phyloP scores from a whole-genome alignment of 2,797 vertebrate genomes.

The Pteropus rufus region DNA sequence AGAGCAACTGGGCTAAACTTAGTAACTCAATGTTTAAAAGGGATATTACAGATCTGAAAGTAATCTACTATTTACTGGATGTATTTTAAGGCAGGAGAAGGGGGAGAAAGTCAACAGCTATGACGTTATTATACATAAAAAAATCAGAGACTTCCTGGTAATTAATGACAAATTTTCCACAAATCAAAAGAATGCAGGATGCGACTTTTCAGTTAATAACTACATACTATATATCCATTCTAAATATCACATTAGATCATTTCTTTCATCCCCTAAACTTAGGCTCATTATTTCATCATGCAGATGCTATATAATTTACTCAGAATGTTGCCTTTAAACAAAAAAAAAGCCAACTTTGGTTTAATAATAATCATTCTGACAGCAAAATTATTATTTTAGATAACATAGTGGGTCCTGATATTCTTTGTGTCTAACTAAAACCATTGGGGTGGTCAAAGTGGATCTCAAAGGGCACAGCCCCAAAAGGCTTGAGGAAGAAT shows the following conservation, averaged over 20 bases:
- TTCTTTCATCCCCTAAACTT: constrained; percentile 60
- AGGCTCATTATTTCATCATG: constrained; percentile 70
- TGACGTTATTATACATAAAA: constrained; percentile 66
- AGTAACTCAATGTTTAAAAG: constrained; percentile 65
- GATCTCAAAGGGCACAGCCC: constrained; percentile 23
- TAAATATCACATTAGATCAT: constrained; percentile 66
- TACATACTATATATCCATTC: constrained; percentile 62
- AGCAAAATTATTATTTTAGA: constrained; percentile 65
- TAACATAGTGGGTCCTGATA: constrained; percentile 54
- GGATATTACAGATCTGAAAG: constrained; percentile 60
- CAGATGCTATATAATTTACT: constrained; percentile 69
- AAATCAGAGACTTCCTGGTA: constrained; percentile 71
- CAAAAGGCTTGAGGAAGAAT: not conserved
- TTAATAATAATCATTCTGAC: constrained; percentile 58
- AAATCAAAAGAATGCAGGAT: constrained; percentile 65
- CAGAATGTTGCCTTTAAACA: constrained; percentile 69
- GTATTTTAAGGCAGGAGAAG: constrained; percentile 52
- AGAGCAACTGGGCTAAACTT: constrained; percentile 66
- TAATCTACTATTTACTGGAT: constrained; percentile 54
- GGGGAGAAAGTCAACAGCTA: constrained; percentile 54
- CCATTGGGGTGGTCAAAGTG: constrained; percentile 12
- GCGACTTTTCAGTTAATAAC: constrained; percentile 74
- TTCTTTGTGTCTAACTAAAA: constrained; percentile 43
- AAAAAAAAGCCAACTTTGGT: constrained; percentile 59
- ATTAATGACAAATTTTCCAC: constrained; percentile 66